Evolutionary conservation across 2,888 invertebrate genomes (phyloP), one percentile per base, ranked within the genome.

Genomic region (Yponomeuta plumbellus): DNA sequence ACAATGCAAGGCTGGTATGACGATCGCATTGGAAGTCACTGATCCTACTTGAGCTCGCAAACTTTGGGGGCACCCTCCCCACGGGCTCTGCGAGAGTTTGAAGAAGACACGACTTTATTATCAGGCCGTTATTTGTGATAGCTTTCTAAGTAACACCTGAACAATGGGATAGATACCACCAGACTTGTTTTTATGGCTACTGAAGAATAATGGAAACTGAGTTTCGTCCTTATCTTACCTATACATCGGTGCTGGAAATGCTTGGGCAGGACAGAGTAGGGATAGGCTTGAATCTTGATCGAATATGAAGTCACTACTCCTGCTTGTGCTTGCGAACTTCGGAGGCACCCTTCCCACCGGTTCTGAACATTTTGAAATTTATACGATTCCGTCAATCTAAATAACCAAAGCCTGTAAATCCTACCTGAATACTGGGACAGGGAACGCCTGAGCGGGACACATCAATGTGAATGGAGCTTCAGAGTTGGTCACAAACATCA

Each of bases 371-470:
- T 69, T 68, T 44, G 34, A 66, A 21, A 23, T 10, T n/a, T n/a
- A 22, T 59, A 21, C 59, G 21, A 59, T 68, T 58, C 44, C 17
- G 5, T 52, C 6, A 34, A 34, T 34, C 34, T 34, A 8, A 34
- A 34, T 34, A 34, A 34, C 5, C 8, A 8, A 10, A 34, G 34
- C 5, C 34, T 34, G 34, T 34, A 34, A 34, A 34, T 34, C 34
- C 34, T 88, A 91, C 89, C 89, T 91, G 89, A 89, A 89, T 70
- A 83, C 73, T 72, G 90, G 88, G 80, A 88, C 88, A 77, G 88
- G 88, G 80, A 83, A 88, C 74, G 94, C 95, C 89, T 96, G 95
- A 68, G 94, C 94, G 64, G 95, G 95, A 80, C 95, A 96, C 74
- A 94, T 90, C 70, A 96, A 91, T 66, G 94, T 92, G 72, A 94